These are phyloP conservation scores for Pseudolaguvia tuberculata DNA, from an alignment of 2,113 vertebrate species.

Conservation along the genomic window DNA sequence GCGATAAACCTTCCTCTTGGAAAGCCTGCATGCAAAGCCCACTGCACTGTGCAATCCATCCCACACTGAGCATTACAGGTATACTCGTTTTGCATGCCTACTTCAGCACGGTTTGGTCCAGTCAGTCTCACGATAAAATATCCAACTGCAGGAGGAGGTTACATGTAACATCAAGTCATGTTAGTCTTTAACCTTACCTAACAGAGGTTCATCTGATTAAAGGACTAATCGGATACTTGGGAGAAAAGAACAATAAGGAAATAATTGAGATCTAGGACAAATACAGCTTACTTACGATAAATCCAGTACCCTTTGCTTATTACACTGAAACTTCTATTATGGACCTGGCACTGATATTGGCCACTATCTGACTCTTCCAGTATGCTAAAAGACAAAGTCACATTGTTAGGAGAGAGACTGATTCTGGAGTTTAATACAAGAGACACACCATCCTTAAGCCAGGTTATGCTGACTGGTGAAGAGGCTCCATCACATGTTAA, in stretches of 20 bases:
- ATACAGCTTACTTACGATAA: constrained; percentile 4
- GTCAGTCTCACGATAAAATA: constrained; percentile 48
- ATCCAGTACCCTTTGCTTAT: constrained; percentile 47
- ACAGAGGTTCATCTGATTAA: not conserved
- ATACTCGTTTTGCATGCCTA: constrained; percentile 40
- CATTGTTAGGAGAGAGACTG: constrained; percentile 38
- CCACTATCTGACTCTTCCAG: constrained; percentile 50
- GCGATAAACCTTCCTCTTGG: constrained; percentile 41
- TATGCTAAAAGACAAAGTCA: constrained; percentile 47
- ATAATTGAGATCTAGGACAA: not conserved
- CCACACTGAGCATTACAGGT: constrained; percentile 47
- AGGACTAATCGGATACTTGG: not conserved
- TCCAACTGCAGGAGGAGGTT: constrained; percentile 36
- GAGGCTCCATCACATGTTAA: constrained; percentile 43
- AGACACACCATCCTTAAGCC: constrained; percentile 49
- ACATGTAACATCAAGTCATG: not conserved
- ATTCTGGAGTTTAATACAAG: constrained; percentile 40
- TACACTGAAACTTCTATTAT: constrained; percentile 9
- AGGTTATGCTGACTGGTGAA: constrained; percentile 23
- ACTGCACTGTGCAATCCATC: constrained; percentile 50
- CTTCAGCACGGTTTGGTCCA: constrained; percentile 40
- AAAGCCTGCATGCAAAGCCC: constrained; percentile 49
- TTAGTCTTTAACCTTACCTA: not conserved
- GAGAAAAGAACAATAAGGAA: constrained; percentile 1
- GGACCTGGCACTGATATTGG: constrained; percentile 49